Evolutionary conservation across 2,113 vertebrate species (phyloP).

Genomic region (Argyrosomus japonicus): DNA sequence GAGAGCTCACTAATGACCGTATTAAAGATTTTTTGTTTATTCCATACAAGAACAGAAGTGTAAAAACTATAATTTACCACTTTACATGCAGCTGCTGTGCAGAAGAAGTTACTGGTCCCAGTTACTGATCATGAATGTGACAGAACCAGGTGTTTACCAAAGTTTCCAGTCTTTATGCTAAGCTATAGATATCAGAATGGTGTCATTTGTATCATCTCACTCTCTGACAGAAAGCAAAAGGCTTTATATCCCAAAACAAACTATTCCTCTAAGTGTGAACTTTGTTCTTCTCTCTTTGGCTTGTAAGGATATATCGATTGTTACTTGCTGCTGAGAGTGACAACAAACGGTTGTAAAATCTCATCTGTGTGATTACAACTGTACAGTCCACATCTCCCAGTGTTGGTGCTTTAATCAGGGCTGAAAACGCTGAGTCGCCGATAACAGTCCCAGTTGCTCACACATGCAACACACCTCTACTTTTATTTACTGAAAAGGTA

Average conservation of each 20-base stretch:
- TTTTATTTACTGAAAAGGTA: conserved; percentile 35
- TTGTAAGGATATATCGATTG: conserved; percentile 5
- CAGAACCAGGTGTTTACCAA: background rate
- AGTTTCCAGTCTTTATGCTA: background rate
- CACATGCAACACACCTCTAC: conserved; percentile 51
- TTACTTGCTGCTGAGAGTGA: conserved; percentile 2
- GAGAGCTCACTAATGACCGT: background rate
- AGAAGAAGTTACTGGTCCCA: background rate
- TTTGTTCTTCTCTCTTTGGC: conserved; percentile 11
- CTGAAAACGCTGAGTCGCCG: conserved; percentile 36
- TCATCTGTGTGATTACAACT: conserved; percentile 29
- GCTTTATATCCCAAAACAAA: conserved; percentile 1
- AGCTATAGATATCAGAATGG: background rate
- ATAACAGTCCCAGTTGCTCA: conserved; percentile 51
- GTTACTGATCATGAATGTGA: background rate
- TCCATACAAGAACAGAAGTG: background rate
- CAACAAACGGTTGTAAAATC: conserved; percentile 3
- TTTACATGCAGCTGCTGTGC: background rate
- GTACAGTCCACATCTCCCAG: background rate
- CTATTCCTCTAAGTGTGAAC: conserved; percentile 21
- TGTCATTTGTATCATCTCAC: background rate
- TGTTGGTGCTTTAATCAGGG: conserved; percentile 33
- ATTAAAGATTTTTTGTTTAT: background rate
- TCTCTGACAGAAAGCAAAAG: conserved; percentile 4
- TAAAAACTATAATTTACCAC: background rate